Percentiles rank a stretch among this genome's conserved stretches.
Conservation (phyloP, 30 jellyfish, hydroid and myxozoan species). For the Cassiopea andromeda region DNA sequence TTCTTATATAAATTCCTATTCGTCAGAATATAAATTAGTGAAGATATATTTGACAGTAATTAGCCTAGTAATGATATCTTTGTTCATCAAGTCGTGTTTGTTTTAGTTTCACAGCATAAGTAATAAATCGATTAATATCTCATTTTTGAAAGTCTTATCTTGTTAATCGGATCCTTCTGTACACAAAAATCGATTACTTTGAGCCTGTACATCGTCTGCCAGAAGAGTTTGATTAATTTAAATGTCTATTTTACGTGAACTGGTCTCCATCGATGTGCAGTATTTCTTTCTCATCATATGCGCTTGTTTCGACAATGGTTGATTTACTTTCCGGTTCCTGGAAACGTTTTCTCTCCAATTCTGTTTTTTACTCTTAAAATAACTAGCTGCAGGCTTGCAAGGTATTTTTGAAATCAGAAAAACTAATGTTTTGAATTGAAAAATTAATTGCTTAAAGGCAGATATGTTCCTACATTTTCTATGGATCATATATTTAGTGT, state of each 20-base stretch:
- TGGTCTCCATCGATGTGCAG: no score
- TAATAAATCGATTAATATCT: not conserved
- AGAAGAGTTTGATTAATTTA: not conserved
- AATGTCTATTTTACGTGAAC: not conserved
- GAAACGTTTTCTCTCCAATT: no score
- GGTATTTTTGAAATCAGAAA: no score
- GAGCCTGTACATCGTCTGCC: not conserved
- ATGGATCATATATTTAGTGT: no score
- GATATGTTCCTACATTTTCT: no score
- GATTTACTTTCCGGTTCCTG: no score
- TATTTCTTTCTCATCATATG: no score
- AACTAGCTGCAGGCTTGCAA: no score
- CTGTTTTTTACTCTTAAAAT: no score
- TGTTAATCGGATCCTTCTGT: slow-evolving; percentile 2
- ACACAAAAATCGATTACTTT: not conserved
- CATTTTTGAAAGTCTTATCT: slow-evolving; percentile 7
- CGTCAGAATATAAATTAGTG: not conserved
- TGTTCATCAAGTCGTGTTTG: not conserved
- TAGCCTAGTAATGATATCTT: not conserved
- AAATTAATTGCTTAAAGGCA: no score
- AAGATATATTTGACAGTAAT: not conserved
- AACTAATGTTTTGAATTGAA: no score
- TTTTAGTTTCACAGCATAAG: slow-evolving; percentile 4
- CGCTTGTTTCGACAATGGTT: no score
- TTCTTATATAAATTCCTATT: not conserved